phyloP scores from a whole-genome alignment of 2,888 invertebrate genomes.

The Zygothrica quintamaculata region DNA sequence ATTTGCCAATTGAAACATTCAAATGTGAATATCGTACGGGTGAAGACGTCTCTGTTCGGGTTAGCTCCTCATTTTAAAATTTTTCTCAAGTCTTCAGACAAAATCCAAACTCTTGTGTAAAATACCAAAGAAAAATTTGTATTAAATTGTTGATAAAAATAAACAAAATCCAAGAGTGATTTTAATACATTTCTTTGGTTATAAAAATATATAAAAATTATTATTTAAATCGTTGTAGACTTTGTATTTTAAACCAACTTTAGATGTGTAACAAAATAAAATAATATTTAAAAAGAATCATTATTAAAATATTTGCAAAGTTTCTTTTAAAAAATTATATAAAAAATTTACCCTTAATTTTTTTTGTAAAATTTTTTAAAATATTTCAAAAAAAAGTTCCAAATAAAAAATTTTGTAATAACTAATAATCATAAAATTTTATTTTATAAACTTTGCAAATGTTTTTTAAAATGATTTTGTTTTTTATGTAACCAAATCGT shows the following conservation, averaged over 20 bases:
- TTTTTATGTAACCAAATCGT: conserved; percentile 54
- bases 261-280: too few relatives aligned
- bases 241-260: too few relatives aligned
- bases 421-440: too few relatives aligned
- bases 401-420: too few relatives aligned
- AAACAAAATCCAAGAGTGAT: not conserved
- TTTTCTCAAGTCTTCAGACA: conserved; percentile 23
- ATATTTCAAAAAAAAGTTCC: too few relatives aligned
- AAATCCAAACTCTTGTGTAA: conserved; percentile 27
- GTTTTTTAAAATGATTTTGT: conserved; percentile 65
- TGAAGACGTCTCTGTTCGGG: conserved; percentile 83
- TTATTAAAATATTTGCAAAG: conserved; percentile 31
- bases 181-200: conserved; percentile 11
- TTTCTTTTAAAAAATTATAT: not conserved
- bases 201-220: not conserved
- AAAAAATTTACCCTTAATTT: conserved; percentile 6
- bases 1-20: conserved; percentile 84
- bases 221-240: too few relatives aligned
- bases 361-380: conserved; percentile 1
- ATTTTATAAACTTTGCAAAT: conserved; percentile 8
- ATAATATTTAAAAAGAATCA: conserved; percentile 31
- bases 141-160: conserved; percentile 1
- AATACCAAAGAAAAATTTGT: conserved; percentile 20
- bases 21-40: conserved; percentile 85
- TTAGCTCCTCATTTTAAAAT: conserved; percentile 61